Evolutionary conservation across 2,113 vertebrate species (phyloP), one percentile per base, ranked within the genome.

Genomic region (Eretmochelys imbricata): DNA sequence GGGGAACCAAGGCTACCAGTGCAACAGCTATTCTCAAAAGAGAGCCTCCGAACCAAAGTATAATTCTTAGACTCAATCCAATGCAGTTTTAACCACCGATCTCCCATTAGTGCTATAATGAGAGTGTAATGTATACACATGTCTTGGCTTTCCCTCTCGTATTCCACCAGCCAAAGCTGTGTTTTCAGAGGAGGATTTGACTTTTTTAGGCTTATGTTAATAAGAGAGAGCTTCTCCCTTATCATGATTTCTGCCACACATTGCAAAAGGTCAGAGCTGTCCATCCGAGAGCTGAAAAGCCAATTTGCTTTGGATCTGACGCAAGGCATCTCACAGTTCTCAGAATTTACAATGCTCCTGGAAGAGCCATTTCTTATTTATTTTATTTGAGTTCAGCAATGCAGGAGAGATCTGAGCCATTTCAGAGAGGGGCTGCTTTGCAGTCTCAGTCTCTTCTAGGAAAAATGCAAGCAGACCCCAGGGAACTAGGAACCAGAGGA

Each of bases 191-290:
- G 59, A 96, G 92, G 89, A 95, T 51, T 19, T 24, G 42, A 42
- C 84, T 93, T 87, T 83, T 90, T 87, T 93, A 96, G 46, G 89
- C 62, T 72, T 91, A 57, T 42, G 2, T 78, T 96, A 96, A 87
- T 84, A 65, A 94, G 91, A 85, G 82, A 91, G 11, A 0, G n/a
- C 59, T 87, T 85, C 11, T 57, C 94, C 79, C 35, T 91, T 87
- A 92, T 92, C 90, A 42, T 89, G 76, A 93, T 97, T 97, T 96
- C 88, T 72, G 91, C 91, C 94, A 76, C 4, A 50, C 59, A 75
- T 80, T 84, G 53, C 85, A 69, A 95, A 98, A 97, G 97, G 96
- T 97, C 84, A 89, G 84, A 96, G 72, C 91, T 96, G 95, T 94
- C 96, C 92, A 92, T 93, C 59, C 81, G 95, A 90, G 93, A 88